Percentiles rank a stretch among this genome's conserved stretches.
These are phyloP conservation scores for Monochamus alternatus DNA, from an alignment of 2,888 invertebrate genomes.

Conservation along the genomic window DNA sequence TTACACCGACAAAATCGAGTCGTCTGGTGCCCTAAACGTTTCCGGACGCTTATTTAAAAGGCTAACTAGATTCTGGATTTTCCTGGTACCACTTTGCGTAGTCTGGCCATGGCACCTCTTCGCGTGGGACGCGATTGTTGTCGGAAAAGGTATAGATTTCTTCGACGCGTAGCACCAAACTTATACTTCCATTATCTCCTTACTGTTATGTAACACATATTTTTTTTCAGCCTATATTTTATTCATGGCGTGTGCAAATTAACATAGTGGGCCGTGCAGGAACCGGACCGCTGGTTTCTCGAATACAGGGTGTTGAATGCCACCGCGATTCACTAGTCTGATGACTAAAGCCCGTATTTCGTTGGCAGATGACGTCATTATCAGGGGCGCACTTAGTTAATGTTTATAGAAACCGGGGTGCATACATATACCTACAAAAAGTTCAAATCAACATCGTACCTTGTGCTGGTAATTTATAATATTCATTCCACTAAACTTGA, in stretches of 20 bases:
- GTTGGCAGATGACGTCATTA: no score
- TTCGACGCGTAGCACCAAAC: not conserved
- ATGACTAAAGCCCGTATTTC: no score
- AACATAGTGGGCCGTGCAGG: slow-evolving; percentile 17
- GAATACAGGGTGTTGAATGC: not conserved
- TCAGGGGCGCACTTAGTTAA: no score
- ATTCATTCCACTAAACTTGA: no score
- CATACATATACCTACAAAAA: no score
- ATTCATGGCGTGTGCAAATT: slow-evolving; percentile 10
- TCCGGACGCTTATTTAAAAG: not conserved
- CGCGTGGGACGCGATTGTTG: slow-evolving; percentile 24
- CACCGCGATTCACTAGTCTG: not conserved
- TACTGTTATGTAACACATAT: slow-evolving; percentile 6
- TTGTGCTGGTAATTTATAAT: no score
- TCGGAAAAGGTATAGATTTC: slow-evolving; percentile 15
- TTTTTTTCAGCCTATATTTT: slow-evolving; percentile 12
- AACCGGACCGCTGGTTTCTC: not conserved
- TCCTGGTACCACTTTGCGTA: slow-evolving; percentile 14
- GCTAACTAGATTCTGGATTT: slow-evolving; percentile 5
- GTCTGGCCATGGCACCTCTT: slow-evolving; percentile 1
- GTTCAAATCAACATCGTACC: no score
- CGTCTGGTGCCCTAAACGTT: not conserved
- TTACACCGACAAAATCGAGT: not conserved
- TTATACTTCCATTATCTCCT: not conserved
- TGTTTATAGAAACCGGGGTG: no score